These are phyloP conservation scores for Magallana nippona DNA, from an alignment of 2,888 invertebrate species.

Conservation along the genomic window DNA sequence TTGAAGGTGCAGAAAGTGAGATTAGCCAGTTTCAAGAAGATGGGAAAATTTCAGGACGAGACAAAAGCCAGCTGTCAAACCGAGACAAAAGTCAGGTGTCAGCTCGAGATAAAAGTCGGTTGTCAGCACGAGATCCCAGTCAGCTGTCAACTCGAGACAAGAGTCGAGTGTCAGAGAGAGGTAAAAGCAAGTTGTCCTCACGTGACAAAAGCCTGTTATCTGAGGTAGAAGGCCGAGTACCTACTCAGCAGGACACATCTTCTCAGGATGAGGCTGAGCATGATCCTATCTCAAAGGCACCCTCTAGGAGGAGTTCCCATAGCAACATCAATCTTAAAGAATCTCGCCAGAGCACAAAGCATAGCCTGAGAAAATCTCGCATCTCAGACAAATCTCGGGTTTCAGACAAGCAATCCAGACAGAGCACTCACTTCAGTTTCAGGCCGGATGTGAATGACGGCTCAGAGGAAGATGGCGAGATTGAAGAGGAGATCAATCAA, in stretches of 20 bases:
- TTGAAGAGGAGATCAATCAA: background rate
- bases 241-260: background rate
- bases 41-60: background rate
- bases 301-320: background rate
- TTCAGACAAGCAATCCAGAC: constrained; percentile 8
- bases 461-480: background rate
- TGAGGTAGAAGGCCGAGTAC: background rate
- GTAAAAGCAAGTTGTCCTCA: constrained; percentile 33
- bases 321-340: background rate
- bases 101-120: constrained; percentile 9
- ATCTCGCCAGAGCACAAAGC: constrained; percentile 35
- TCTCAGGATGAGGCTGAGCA: background rate
- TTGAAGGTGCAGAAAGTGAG: constrained; percentile 16
- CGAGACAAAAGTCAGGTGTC: constrained; percentile 2
- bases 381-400: background rate
- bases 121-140: background rate
- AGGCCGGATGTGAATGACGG: background rate
- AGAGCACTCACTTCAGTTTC: constrained; percentile 19
- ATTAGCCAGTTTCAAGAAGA: constrained; percentile 15
- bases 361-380: constrained; percentile 34
- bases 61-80: background rate
- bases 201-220: background rate
- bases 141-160: constrained; percentile 6
- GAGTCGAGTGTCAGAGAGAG: background rate
- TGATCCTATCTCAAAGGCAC: background rate